Percentiles rank a stretch among this genome's conserved stretches.
These are phyloP conservation scores for Actinemys pallida DNA, from an alignment of 2,113 vertebrate species.

Conservation along the genomic window DNA sequence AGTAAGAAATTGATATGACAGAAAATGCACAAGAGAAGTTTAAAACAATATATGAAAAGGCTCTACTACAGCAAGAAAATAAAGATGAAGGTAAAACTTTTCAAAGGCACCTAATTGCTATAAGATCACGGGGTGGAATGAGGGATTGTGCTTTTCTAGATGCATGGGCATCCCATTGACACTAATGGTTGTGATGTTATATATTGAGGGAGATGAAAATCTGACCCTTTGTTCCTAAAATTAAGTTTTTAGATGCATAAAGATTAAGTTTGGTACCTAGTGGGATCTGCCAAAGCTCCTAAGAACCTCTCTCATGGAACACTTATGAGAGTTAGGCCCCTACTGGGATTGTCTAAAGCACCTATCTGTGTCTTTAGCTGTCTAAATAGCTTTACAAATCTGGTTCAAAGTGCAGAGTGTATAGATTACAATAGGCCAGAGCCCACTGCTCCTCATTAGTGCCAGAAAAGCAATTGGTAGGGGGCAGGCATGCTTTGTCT, in stretches of 20 bases:
- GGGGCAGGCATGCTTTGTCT: not conserved
- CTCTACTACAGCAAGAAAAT: not conserved
- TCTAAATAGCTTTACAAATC: not conserved
- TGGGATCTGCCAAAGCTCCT: not conserved
- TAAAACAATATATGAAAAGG: not conserved
- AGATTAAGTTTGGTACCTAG: not conserved
- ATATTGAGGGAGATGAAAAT: not conserved
- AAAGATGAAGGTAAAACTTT: not conserved
- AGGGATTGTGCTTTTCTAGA: not conserved
- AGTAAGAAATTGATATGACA: not conserved
- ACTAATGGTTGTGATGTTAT: not conserved
- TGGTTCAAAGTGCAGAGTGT: not conserved
- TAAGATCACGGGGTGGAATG: not conserved
- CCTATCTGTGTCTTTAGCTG: not conserved
- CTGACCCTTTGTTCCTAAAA: not conserved
- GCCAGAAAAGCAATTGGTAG: slow-evolving; percentile 25
- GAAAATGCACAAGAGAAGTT: not conserved
- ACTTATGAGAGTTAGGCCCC: not conserved
- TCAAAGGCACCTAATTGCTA: not conserved
- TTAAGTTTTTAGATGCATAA: not conserved
- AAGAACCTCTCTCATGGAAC: not conserved
- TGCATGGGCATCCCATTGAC: not conserved
- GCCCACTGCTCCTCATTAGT: slow-evolving; percentile 16
- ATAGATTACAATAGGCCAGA: not conserved
- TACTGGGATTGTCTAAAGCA: not conserved